Percentiles rank a stretch among this genome's conserved stretches.
Conservation (phyloP, 2,888 invertebrate genomes). For the Galeopsomyia nigrocyanea region DNA sequence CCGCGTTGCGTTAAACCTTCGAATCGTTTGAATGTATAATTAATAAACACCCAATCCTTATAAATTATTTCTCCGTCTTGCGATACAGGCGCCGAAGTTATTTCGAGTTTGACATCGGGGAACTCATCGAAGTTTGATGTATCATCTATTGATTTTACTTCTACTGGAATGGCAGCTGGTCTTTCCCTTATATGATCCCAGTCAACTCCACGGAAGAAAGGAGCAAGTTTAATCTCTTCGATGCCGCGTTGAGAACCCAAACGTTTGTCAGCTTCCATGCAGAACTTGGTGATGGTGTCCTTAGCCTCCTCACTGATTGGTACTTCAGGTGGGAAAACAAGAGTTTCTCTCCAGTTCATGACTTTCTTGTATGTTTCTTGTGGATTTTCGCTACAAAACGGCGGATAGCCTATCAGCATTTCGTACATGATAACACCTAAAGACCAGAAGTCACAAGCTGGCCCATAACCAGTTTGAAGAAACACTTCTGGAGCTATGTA, state of each 20-base stretch:
- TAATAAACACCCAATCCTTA: slow-evolving; percentile 99
- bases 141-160: slow-evolving; percentile 98
- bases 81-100: slow-evolving; percentile 86
- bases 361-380: slow-evolving; percentile 98
- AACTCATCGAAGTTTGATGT: slow-evolving; percentile 99
- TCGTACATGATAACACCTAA: slow-evolving; percentile 99
- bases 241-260: slow-evolving; percentile 87
- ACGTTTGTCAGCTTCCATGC: slow-evolving; percentile 95
- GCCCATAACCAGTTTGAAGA: slow-evolving; percentile 97
- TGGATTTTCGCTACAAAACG: slow-evolving; percentile 98
- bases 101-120: slow-evolving; percentile 98
- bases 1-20: slow-evolving; percentile 96
- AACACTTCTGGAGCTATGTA: slow-evolving; percentile 99
- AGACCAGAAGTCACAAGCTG: slow-evolving; percentile 99
- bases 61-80: slow-evolving; percentile 93
- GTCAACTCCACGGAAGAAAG: slow-evolving; percentile 97
- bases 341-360: slow-evolving; percentile 99
- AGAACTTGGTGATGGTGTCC: slow-evolving; percentile 95
- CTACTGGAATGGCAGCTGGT: slow-evolving; percentile 97
- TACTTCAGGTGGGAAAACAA: slow-evolving; percentile 98
- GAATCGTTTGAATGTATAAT: slow-evolving; percentile 99
- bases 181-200: slow-evolving; percentile 99
- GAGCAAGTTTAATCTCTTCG: slow-evolving; percentile 92
- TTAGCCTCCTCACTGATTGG: slow-evolving; percentile 98
- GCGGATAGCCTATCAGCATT: slow-evolving; percentile 99